A percentile compares a stretch with the other conserved stretches of the same genome.
phyloP scores from a whole-genome alignment of 2,888 invertebrate genomes.

The Plagiodera versicolora region DNA sequence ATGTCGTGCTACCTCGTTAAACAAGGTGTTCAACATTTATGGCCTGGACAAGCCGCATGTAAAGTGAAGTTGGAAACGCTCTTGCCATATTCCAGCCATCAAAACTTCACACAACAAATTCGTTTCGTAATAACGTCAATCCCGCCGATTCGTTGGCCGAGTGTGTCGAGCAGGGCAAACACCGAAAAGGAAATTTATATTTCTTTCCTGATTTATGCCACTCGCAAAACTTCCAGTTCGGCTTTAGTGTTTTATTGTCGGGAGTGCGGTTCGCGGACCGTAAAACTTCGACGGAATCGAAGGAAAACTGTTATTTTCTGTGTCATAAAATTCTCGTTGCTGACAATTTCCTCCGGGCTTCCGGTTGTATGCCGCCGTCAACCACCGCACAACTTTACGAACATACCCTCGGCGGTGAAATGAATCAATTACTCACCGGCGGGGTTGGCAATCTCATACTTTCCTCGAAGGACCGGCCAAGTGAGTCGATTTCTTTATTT shows the following conservation, averaged over 20 bases:
- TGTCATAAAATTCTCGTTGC: slow-evolving; percentile 33
- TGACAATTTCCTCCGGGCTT: slow-evolving; percentile 31
- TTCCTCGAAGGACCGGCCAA: too few species aligned
- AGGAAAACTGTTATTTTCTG: slow-evolving; percentile 36
- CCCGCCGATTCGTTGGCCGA: too few species aligned
- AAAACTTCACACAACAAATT: too few species aligned
- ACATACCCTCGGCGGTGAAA: slow-evolving; percentile 2
- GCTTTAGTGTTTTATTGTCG: slow-evolving; percentile 34
- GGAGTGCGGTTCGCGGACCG: slow-evolving; percentile 38
- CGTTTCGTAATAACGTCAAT: too few species aligned
- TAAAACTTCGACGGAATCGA: slow-evolving; percentile 38
- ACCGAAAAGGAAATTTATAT: slow-evolving; percentile 22
- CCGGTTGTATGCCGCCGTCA: slow-evolving; percentile 10
- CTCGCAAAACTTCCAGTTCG: too few species aligned
- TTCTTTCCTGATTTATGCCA: slow-evolving; percentile 32
- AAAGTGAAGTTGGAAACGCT: too few species aligned
- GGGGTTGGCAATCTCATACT: too few species aligned
- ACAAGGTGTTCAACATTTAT: too few species aligned
- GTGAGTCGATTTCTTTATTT: too few species aligned
- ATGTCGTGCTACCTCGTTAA: too few species aligned
- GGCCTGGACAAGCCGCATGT: too few species aligned
- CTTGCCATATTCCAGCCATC: too few species aligned
- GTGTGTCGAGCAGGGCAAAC: slow-evolving; percentile 24
- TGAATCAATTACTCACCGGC: background rate
- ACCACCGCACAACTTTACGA: background rate